These are phyloP conservation scores for Drusus annulatus DNA, from an alignment of 1,140 invertebrate genomes.

Conservation along the genomic window DNA sequence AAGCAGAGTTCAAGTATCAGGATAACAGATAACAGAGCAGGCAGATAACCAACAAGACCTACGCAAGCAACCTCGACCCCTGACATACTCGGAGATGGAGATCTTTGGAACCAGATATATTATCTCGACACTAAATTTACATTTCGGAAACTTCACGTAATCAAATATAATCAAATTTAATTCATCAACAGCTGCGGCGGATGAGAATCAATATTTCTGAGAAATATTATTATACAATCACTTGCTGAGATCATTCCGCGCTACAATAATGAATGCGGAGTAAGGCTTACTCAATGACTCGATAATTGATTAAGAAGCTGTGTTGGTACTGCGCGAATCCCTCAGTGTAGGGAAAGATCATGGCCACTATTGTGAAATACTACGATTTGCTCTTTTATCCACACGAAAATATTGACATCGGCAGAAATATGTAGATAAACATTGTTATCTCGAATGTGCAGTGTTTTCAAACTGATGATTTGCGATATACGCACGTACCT, in stretches of 20 bases:
- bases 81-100: not conserved
- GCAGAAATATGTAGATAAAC: not conserved
- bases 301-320: too few relatives aligned
- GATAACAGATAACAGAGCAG: not conserved
- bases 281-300: too few relatives aligned
- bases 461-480: too few relatives aligned
- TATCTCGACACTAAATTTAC: not conserved
- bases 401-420: constrained; percentile 7
- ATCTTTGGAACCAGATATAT: constrained; percentile 35
- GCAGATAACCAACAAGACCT: not conserved
- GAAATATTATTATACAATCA: too few relatives aligned
- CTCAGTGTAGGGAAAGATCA: not conserved
- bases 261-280: too few relatives aligned
- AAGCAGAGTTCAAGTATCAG: constrained; percentile 12
- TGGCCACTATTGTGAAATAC: constrained; percentile 10
- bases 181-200: not conserved
- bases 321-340: too few relatives aligned
- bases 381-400: not conserved
- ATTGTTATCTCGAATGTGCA: not conserved
- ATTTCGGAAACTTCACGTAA: not conserved
- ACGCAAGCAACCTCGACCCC: not conserved
- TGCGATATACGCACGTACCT: too few relatives aligned
- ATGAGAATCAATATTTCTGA: too few relatives aligned
- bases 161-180: not conserved
- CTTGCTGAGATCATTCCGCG: too few relatives aligned